phyloP scores from a whole-genome alignment of 2,797 vertebrate species.

The Mionectes olivaceus region DNA sequence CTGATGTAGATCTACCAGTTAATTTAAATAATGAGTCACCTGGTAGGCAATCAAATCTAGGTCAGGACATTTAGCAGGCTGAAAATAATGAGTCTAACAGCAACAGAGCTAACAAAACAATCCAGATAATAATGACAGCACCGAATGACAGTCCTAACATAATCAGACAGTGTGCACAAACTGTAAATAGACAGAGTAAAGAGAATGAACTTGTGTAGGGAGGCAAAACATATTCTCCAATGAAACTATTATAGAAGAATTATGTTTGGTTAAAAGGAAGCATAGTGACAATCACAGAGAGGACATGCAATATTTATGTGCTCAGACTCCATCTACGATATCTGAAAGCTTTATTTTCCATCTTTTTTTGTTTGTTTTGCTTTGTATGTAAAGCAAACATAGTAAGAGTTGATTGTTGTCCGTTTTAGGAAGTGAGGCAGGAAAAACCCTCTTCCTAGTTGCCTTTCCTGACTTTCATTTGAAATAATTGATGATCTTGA shows the following conservation, averaged over 20 bases:
- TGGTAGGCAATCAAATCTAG: conserved; percentile 74
- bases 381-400: background rate
- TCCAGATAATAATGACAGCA: conserved; percentile 61
- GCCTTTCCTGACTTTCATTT: background rate
- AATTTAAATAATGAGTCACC: conserved; percentile 75
- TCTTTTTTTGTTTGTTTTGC: background rate
- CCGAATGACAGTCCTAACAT: conserved; percentile 60
- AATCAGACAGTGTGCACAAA: conserved; percentile 55
- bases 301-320: conserved; percentile 50
- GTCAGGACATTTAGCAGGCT: conserved; percentile 70
- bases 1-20: conserved; percentile 66
- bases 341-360: background rate
- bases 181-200: conserved; percentile 64
- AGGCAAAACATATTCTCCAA: conserved; percentile 60
- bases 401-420: background rate
- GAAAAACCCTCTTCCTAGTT: background rate
- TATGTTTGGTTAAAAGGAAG: conserved; percentile 61
- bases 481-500: background rate
- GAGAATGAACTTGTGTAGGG: conserved; percentile 32
- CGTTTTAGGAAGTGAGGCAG: background rate
- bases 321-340: background rate
- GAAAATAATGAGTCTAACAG: conserved; percentile 72
- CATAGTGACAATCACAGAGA: conserved; percentile 41
- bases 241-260: conserved; percentile 56
- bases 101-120: conserved; percentile 68